phyloP scores from a whole-genome alignment of 1,140 invertebrate species.

The Chrysomallon squamiferum region DNA sequence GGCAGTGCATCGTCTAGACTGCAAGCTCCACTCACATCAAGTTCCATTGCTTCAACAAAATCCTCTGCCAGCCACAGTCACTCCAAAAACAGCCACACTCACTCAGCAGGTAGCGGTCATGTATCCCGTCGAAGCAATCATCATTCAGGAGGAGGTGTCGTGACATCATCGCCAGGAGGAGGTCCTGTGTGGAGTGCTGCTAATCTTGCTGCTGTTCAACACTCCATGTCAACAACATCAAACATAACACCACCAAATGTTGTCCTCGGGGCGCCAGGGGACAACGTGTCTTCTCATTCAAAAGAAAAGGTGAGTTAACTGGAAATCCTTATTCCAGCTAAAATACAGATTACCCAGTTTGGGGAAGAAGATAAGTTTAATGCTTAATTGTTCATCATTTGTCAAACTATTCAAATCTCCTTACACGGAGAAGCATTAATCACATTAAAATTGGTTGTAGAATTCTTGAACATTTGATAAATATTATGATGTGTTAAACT shows the following conservation, averaged over 20 bases:
- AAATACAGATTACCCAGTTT: not conserved
- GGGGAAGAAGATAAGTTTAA: no score
- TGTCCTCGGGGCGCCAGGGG: constrained; percentile 37
- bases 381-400: no score
- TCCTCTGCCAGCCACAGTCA: constrained; percentile 1
- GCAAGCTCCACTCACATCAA: not conserved
- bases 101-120: no score
- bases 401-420: no score
- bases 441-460: no score
- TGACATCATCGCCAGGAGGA: constrained; percentile 5
- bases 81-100: not conserved
- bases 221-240: constrained; percentile 40
- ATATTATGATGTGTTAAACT: no score
- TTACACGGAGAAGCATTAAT: no score
- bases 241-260: constrained; percentile 58
- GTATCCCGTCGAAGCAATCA: not conserved
- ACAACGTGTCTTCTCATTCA: constrained; percentile 7
- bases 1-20: not conserved
- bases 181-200: constrained; percentile 4
- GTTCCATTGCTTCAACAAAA: not conserved
- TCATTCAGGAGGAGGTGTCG: not conserved
- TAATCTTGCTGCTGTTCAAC: constrained; percentile 28
- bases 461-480: no score
- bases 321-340: not conserved
- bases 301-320: constrained; percentile 33